Base-by-base conservation (phyloP, 2,888 invertebrate species). In the Platycheirus albimanus region DNA sequence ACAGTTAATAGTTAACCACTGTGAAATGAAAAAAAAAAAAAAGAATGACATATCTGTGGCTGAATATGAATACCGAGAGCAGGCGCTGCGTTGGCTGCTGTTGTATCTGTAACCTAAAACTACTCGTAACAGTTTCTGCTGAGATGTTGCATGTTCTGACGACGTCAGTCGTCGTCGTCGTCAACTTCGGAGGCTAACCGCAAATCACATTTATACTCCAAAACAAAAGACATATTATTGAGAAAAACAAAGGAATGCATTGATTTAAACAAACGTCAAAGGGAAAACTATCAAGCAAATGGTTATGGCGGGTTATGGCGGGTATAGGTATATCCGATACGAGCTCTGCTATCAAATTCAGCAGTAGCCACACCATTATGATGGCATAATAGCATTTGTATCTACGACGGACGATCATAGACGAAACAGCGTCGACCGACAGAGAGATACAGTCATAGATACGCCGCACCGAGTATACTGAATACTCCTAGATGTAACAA, bases 171-270 rank as follows among this genome's bases (percentile, higher is more conserved):
- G n/a, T n/a, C n/a, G 33, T 61, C 51, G 41, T 19, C 20, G 33
- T 33, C 19, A 19, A 20, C 36, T 70, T 63, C 30, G 45, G 49
- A 47, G 77, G 70, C 71, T 70, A 70, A 77, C 77, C 77, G 41
- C 77, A 77, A 77, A 64, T 71, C 77, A 64, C 77, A 76, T 76
- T 69, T 54, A 52, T 54, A 61, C 52, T 52, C 61, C 45, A 49
- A 69, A 45, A 54, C 33, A 54, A 54, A 36, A 36, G 41, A 2
- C 15, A 43, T 7, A 11, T n/a, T n/a, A n/a, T n/a, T n/a, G n/a
- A 54, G 13, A 8, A 36, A 36, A 24, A 38, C 49, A 19, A 43
- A 17, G 17, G 17, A 58, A 45, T 28, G 36, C 61, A 69, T 76
- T 45, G 61, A 76, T 61, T 77, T 20, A 36, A 47, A 51, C 38